phyloP scores from a whole-genome alignment of 2,888 invertebrate genomes.

The Monochamus alternatus region DNA sequence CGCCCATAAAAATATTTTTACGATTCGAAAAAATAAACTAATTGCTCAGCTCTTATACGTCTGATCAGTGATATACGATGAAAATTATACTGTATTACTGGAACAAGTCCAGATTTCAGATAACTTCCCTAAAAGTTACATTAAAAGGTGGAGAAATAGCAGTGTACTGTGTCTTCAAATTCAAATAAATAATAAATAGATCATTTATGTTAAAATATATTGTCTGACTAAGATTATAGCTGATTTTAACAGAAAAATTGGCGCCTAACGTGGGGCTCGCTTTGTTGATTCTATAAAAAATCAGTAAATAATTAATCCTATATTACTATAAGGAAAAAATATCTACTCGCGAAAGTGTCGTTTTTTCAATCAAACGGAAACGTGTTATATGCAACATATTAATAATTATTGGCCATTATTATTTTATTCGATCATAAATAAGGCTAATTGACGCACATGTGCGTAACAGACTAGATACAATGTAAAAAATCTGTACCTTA shows the following conservation, averaged over 20 bases:
- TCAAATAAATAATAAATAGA: too few species aligned
- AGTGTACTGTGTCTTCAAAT: too few species aligned
- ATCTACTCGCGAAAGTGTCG: background rate
- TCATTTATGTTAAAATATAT: too few species aligned
- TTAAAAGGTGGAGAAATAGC: too few species aligned
- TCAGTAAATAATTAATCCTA: too few species aligned
- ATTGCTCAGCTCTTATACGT: slow-evolving; percentile 1
- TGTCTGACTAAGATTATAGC: too few species aligned
- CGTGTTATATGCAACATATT: background rate
- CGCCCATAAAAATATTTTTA: slow-evolving; percentile 17
- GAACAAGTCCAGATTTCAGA: background rate
- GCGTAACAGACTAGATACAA: background rate
- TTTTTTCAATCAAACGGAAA: background rate
- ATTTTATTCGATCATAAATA: slow-evolving; percentile 4
- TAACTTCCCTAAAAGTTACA: too few species aligned
- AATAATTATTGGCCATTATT: background rate
- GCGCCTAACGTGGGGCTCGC: too few species aligned
- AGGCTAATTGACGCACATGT: background rate
- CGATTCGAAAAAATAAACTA: slow-evolving; percentile 13
- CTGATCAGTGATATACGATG: background rate
- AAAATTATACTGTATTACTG: background rate
- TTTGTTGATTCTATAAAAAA: too few species aligned
- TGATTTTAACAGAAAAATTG: too few species aligned
- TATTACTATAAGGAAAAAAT: too few species aligned
- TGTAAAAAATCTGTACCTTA: slow-evolving; percentile 3